Evolutionary conservation across 1,140 invertebrate species (phyloP).

Genomic region (Drosophila nigrodunni): DNA sequence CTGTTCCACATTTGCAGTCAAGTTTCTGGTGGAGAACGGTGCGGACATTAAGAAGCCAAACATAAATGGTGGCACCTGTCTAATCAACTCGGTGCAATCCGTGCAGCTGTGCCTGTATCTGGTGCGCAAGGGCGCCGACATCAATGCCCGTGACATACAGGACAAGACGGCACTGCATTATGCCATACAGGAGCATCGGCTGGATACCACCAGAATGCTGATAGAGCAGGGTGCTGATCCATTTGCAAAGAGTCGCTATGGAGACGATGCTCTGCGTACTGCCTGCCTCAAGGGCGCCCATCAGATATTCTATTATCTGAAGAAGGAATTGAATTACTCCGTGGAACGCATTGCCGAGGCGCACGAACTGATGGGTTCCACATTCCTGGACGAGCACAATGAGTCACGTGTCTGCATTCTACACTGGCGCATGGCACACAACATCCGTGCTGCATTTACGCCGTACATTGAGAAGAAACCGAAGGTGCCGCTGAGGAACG

Average conservation of each 20-base stretch:
- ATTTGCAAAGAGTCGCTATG: slow-evolving; percentile 90
- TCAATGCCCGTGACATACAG: slow-evolving; percentile 95
- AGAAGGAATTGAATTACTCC: slow-evolving; percentile 87
- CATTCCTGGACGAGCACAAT: slow-evolving; percentile 93
- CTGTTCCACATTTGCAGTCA: slow-evolving; percentile 85
- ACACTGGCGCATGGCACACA: slow-evolving; percentile 89
- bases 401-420: slow-evolving; percentile 88
- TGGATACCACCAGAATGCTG: slow-evolving; percentile 93
- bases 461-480: slow-evolving; percentile 86
- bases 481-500: slow-evolving; percentile 86
- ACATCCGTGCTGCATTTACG: slow-evolving; percentile 85
- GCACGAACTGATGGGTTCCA: slow-evolving; percentile 90
- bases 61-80: slow-evolving; percentile 96
- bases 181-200: slow-evolving; percentile 94
- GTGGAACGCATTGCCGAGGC: slow-evolving; percentile 91
- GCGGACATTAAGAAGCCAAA: slow-evolving; percentile 95
- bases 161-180: slow-evolving; percentile 97
- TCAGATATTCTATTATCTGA: slow-evolving; percentile 92
- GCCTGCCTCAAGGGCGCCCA: slow-evolving; percentile 95
- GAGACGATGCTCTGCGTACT: slow-evolving; percentile 95
- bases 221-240: slow-evolving; percentile 92
- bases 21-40: slow-evolving; percentile 92
- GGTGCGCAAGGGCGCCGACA: slow-evolving; percentile 90
- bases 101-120: slow-evolving; percentile 92
- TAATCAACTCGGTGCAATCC: slow-evolving; percentile 97